Base-by-base conservation (phyloP, 53 echinoderm and acorn worm species). In the Zoroaster sp. region DNA sequence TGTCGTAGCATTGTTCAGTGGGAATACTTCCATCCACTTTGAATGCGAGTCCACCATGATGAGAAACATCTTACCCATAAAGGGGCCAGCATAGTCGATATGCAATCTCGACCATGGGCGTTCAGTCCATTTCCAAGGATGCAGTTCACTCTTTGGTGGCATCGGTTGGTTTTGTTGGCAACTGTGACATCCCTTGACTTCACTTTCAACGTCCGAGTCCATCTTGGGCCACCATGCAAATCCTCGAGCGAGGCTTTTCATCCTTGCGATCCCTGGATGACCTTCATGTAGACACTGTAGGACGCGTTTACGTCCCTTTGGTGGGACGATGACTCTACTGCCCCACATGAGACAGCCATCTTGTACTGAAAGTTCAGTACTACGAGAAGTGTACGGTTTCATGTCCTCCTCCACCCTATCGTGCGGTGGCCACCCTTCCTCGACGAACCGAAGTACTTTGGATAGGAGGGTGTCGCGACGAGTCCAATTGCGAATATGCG, bases 341-440 rank as follows among this genome's bases (percentile, higher is more conserved):
- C 74, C 91, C 88, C 83, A 92, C 67, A 88, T 39, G 35, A 94
- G 30, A 41, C 91, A 75, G 10, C 91, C 91, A 63, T 74, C 88
- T 66, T 91, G 83, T 18, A 77, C 65, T 11, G 89, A 66, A 6
- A 93, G 83, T 73, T 93, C 88, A 0, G 13, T 13, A 42, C 71
- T 88, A 42, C 83, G 83, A 13, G 36, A 47, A 8, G 35, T 23
- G 39, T 81, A 88, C 13, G 75, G 75, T 31, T 88, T 83, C 35
- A 92, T 37, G 17, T 77, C 80, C 41, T 89, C 79, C 6, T 66
- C 47, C 40, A 76, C 43, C 36, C 70, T 73, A 38, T 72, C 80
- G 46, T 68, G 52, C 52, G 40, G 13, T 40, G 80, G 87, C 87
- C 80, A 87, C 25, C 93, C 89, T 14, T 47, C 41, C 87, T 69